A percentile compares a stretch with the other conserved stretches of the same genome.
Evolutionary conservation across 2,888 invertebrate species (phyloP).

Genomic region (Molanna angustata): DNA sequence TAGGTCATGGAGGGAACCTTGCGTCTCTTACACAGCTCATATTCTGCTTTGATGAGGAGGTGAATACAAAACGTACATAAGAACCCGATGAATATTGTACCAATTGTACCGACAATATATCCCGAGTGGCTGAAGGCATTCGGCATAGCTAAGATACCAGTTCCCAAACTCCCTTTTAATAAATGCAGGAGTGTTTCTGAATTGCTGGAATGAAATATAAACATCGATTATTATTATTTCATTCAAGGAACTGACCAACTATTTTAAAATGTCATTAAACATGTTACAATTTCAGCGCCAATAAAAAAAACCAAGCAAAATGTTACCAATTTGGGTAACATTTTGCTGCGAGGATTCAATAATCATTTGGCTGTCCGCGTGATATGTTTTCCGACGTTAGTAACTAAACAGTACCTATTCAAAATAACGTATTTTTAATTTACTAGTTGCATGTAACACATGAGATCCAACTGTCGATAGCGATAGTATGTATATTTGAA

Average conservation of each 20-base stretch:
- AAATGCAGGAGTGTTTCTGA: constrained; percentile 79
- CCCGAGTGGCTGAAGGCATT: constrained; percentile 82
- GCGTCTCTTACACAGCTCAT: constrained; percentile 58
- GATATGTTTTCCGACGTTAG: no score
- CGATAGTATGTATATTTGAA: no score
- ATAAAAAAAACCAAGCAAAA: background rate
- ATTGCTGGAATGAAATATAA: constrained; percentile 56
- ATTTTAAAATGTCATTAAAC: background rate
- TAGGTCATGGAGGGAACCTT: constrained; percentile 70
- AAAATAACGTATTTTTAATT: no score
- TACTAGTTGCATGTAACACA: no score
- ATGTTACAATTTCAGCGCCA: background rate
- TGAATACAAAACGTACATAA: constrained; percentile 95
- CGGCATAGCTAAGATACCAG: constrained; percentile 90
- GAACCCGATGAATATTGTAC: constrained; percentile 79
- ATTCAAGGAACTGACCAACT: background rate
- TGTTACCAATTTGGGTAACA: no score
- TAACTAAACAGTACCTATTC: no score
- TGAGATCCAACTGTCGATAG: no score
- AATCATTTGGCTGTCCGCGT: no score
- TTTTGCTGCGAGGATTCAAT: no score
- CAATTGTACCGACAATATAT: constrained; percentile 73
- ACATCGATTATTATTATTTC: background rate
- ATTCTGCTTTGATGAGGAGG: constrained; percentile 71
- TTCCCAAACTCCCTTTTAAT: constrained; percentile 87